Conservation (phyloP, 1,140 invertebrate species). For the Saccostrea cuccullata region DNA sequence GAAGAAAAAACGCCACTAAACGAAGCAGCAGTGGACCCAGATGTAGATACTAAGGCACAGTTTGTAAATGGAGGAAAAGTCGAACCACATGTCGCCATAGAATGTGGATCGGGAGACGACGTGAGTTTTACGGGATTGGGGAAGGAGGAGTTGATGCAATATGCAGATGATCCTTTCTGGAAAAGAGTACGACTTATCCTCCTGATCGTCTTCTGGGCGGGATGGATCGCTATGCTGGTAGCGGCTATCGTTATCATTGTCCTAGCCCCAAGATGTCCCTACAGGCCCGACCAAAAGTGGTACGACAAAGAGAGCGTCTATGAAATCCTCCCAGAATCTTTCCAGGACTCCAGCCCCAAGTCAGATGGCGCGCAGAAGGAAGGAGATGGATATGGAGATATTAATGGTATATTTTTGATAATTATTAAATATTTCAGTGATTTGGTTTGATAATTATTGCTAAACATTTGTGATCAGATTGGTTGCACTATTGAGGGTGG, state of each 20-base stretch:
- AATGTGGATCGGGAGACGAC: slow-evolving; percentile 56
- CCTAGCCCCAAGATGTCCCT: slow-evolving; percentile 78
- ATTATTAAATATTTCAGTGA: not conserved
- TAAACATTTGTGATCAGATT: not conserved
- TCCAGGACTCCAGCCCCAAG: slow-evolving; percentile 82
- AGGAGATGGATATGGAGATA: slow-evolving; percentile 87
- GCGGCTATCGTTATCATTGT: slow-evolving; percentile 79
- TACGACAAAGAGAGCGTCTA: slow-evolving; percentile 86
- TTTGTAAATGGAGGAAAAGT: slow-evolving; percentile 72
- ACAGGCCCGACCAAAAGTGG: slow-evolving; percentile 82
- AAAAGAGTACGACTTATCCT: slow-evolving; percentile 76
- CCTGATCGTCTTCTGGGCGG: slow-evolving; percentile 78
- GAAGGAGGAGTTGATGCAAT: slow-evolving; percentile 77
- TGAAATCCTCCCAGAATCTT: slow-evolving; percentile 88
- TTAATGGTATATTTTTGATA: slow-evolving; percentile 74
- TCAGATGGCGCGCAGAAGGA: slow-evolving; percentile 71
- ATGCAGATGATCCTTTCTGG: slow-evolving; percentile 78
- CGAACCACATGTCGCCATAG: slow-evolving; percentile 61
- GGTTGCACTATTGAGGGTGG: too few relatives aligned
- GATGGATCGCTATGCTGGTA: slow-evolving; percentile 79
- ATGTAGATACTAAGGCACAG: slow-evolving; percentile 71
- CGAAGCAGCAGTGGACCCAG: slow-evolving; percentile 52
- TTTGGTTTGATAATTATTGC: not conserved
- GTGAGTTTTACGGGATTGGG: slow-evolving; percentile 72
- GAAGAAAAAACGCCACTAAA: slow-evolving; percentile 58